Base-by-base conservation (phyloP, 2,113 vertebrate genomes). In the Ciconia stormi region DNA sequence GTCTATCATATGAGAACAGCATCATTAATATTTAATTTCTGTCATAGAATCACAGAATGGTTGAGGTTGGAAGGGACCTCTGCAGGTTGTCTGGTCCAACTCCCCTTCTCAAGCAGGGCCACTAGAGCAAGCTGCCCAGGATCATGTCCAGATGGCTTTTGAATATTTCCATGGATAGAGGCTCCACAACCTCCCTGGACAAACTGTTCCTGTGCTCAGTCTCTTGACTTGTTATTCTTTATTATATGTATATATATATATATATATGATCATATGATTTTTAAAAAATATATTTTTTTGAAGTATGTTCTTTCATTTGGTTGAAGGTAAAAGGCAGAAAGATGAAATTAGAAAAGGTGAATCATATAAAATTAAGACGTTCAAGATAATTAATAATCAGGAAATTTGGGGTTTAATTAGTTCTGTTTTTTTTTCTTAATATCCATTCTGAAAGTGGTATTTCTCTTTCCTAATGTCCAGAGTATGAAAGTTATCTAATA, bases 81-180 rank as follows among this genome's bases (percentile, higher is more conserved):
- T 63, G 15, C 11, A 53, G 23, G 11, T 23, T 25, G 6, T 13
- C 29, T 92, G 32, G 6, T 49, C 42, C 29, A 81, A 44, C 1
- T 6, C 2, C 10, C 0, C 13, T 59, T 77, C 38, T 81, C 42
- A 62, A 49, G 14, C 32, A 80, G 2, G 0, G 4, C 0, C 3
- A 21, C 14, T 46, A 73, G 1, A 63, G 18, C 11, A 69, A 50
- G 4, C 7, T 73, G 3, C 4, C 10, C 38, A 46, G 9, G 6
- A 38, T 38, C 16, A 25, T 10, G 12, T 62, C 4, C 15, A 53
- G 58, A n/a, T 6, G 7, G 1, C 13, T 90, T 76, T 81, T n/a
- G 21, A 40, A 9, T 78, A 73, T 65, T 91, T 74, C 6, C 23
- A 44, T 53, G 25, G 8, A 36, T 40, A 11, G 20, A 49, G 13